phyloP scores from a whole-genome alignment of 2,113 vertebrate genomes.

The Anser brachyrhynchus region DNA sequence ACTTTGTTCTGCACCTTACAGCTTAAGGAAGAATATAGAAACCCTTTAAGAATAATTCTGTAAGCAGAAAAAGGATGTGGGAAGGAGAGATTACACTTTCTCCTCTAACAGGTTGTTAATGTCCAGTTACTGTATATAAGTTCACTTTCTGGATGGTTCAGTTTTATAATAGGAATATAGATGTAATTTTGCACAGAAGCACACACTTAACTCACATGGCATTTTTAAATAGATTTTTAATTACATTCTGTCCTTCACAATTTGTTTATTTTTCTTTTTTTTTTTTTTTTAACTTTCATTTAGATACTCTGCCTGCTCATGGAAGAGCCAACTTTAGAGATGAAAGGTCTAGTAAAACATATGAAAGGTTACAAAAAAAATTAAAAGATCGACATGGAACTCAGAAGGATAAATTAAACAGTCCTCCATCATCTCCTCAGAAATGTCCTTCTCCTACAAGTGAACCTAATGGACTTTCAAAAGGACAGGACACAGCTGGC shows the following conservation, averaged over 20 bases:
- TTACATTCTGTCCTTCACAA: not conserved
- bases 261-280: not conserved
- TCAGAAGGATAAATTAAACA: constrained; percentile 87
- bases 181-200: not conserved
- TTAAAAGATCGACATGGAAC: constrained; percentile 91
- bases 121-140: not conserved
- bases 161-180: not conserved
- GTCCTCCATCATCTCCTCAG: constrained; percentile 91
- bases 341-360: constrained; percentile 93
- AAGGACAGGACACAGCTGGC: constrained; percentile 76
- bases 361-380: constrained; percentile 95
- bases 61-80: not conserved
- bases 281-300: constrained; percentile 6
- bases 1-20: not conserved
- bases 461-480: constrained; percentile 86
- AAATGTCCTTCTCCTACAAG: constrained; percentile 84
- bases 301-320: constrained; percentile 89
- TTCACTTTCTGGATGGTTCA: not conserved
- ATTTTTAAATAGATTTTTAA: not conserved
- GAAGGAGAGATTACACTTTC: not conserved
- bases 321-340: constrained; percentile 91
- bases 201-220: not conserved
- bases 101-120: not conserved
- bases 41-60: not conserved
- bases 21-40: not conserved